A percentile compares a stretch with the other conserved stretches of the same genome.
These are phyloP conservation scores for Bicyclus anynana DNA, from an alignment of 1,140 invertebrate species.

Conservation along the genomic window DNA sequence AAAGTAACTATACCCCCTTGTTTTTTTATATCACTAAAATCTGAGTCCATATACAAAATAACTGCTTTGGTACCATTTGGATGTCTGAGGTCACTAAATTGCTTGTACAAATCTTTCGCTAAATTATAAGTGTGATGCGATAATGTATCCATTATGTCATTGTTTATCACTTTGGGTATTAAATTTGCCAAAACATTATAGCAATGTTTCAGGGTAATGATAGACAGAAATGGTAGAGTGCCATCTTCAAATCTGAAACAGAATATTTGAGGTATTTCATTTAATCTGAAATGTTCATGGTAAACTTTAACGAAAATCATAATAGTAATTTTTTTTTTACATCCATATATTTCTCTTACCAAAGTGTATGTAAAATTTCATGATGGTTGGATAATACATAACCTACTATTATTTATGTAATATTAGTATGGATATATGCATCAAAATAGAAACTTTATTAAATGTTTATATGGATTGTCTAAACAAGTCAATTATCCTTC, in stretches of 20 bases:
- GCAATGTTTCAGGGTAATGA: slow-evolving; percentile 88
- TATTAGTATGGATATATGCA: too few species aligned
- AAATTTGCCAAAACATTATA: slow-evolving; percentile 83
- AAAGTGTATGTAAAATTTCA: too few species aligned
- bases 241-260: slow-evolving; percentile 94
- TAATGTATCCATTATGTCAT: slow-evolving; percentile 83
- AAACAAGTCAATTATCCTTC: too few species aligned
- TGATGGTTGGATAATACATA: too few species aligned
- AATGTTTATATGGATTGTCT: too few species aligned
- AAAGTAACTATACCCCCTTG: slow-evolving; percentile 95
- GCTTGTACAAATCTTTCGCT: slow-evolving; percentile 84
- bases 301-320: too few species aligned
- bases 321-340: too few species aligned
- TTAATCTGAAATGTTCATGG: too few species aligned
- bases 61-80: slow-evolving; percentile 84
- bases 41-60: slow-evolving; percentile 85
- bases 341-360: too few species aligned
- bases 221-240: slow-evolving; percentile 91
- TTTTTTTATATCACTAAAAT: slow-evolving; percentile 78
- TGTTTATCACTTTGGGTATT: slow-evolving; percentile 62
- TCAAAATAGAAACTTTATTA: too few species aligned
- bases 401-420: too few species aligned
- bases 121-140: slow-evolving; percentile 87
- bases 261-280: not conserved
- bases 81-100: slow-evolving; percentile 83